Evolutionary conservation across 2,888 invertebrate genomes (phyloP).

Genomic region (Ditula angustiorana): DNA sequence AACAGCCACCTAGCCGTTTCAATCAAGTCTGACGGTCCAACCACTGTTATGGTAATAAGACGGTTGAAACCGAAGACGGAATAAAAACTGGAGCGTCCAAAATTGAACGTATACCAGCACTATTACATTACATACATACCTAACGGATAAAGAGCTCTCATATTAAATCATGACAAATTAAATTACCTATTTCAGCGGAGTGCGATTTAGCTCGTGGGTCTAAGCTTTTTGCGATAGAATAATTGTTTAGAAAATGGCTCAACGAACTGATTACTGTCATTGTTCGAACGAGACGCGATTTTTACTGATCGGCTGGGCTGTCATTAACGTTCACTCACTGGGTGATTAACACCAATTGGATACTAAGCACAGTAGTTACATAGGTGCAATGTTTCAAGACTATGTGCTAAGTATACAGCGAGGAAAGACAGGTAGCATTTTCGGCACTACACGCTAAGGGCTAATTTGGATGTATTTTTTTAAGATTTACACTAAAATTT

Average conservation of each 20-base stretch:
- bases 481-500: too few species aligned
- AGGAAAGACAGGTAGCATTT: too few species aligned
- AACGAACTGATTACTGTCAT: conserved; percentile 39
- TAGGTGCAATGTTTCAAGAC: background rate
- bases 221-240: conserved; percentile 38
- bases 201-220: background rate
- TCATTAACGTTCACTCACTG: conserved; percentile 10
- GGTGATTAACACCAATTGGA: background rate
- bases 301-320: conserved; percentile 23
- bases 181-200: background rate
- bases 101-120: too few species aligned
- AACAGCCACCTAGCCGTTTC: conserved; percentile 26
- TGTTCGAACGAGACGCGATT: conserved; percentile 32
- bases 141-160: background rate
- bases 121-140: too few species aligned
- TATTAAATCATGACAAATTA: conserved; percentile 1
- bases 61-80: background rate
- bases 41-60: conserved; percentile 28
- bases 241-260: conserved; percentile 43
- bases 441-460: too few species aligned
- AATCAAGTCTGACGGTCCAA: conserved; percentile 31
- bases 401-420: background rate
- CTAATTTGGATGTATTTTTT: too few species aligned
- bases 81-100: too few species aligned
- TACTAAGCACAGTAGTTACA: background rate